Evolutionary conservation across 1,140 invertebrate species (phyloP), one percentile per base, ranked within the genome.

Genomic region (Diorhabda elongata): DNA sequence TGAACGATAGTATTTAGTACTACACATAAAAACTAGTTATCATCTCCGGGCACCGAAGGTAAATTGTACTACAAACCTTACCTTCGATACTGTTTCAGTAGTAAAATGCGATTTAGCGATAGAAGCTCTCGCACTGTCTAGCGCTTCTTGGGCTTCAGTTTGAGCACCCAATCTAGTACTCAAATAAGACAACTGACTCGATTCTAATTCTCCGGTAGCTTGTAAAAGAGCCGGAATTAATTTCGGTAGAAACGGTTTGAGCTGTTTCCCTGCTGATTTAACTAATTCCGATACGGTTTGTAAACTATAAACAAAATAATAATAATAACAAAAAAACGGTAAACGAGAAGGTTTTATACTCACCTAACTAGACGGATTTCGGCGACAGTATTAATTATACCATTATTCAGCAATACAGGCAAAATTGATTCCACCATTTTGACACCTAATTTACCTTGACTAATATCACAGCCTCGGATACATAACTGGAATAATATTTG

Each of bases 221-320:
- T 90, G 90, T 44, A 97, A 82, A 59, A 97, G 82, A 9, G 93
- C 92, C 2, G 92, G 91, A 74, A 97, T 91, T 41, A 98, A 82
- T 58, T 87, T 86, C 1, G 90, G 83, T 59, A 97, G 83, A 81
- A 95, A 93, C 5, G 92, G 91, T 67, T 90, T 92, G 9, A 97
- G 83, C 58, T 91, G 83, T 11, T 81, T 81, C 0, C 94, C 94
- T 52, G 93, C 92, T 26, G 89, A 87, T 7, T 89, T 88, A 60
- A 95, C 91, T 72, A 97, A 85, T 76, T 94, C 90, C 0, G 94
- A 90, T 8, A 97, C 87, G 1, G 93, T 94, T 78, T 90, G 88
- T 63, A 97, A 80, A 72, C 93, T 94, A 75, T 11, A 83, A 78
- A 26, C 26, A 26, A 26, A 26, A 26, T 26, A 26, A 26, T 26